Evolutionary conservation across 2,797 vertebrate species (phyloP), one percentile per base, ranked within the genome.

Genomic region (Alosa sapidissima): DNA sequence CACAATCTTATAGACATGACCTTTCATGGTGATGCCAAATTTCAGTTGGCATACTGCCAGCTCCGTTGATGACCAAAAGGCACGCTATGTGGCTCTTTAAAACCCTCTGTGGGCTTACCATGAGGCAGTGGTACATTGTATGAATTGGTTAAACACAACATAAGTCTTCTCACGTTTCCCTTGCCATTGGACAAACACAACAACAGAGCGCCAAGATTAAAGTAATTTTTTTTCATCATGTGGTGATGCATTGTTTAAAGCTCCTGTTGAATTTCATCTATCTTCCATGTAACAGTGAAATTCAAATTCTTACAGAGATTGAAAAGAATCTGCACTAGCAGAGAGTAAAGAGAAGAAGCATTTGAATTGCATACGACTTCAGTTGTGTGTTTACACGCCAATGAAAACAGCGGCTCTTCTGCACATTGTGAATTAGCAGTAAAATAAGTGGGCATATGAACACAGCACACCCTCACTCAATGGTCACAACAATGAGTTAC

Each of bases 1-100:
- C 84, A 68, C 81, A 87, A 49, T 81, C 41, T 47, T 58, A 81
- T 85, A 85, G 72, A 78, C 52, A 33, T 16, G 72, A 62, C 24
- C 52, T 13, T 68, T 88, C 78, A 72, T 81, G 41, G 83, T 48
- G 58, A 85, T 81, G 78, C 82, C 72, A 58, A 21, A 58, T 85
- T 85, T 62, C 78, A 83, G 49, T 78, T 83, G 83, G 54, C 81
- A 60, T 85, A 55, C 78, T 52, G 36, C 78, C 72, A 78, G 72
- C 72, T 7, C 36, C 7, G 55, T 78, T 83, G 78, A 82, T 83
- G 49, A 81, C 65, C 81, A 51, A 41, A 55, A 78, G 82, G 75
- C 84, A 87, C 72, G 58, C n/a, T 83, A 86, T 14, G 68, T 68
- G 19, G 47, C 49, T 82, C 16, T 62, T 9, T 5, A 55, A 55